Conservation (phyloP, 2,797 vertebrate species). For the Mormyrops boulengeri region DNA sequence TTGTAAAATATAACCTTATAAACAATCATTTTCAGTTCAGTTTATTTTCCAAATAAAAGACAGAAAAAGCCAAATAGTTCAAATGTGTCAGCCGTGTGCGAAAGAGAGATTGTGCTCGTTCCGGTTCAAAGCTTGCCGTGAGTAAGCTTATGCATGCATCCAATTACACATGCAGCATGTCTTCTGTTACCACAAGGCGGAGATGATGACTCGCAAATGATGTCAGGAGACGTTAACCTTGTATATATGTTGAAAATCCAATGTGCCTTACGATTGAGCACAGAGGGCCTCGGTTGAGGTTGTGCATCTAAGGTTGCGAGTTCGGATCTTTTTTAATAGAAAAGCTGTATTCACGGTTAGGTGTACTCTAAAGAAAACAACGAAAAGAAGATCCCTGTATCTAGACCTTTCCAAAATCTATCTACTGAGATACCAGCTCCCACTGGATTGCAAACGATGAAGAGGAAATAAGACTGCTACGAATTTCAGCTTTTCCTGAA, state of each 20-base stretch:
- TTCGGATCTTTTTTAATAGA: background rate
- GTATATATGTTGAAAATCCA: constrained; percentile 41
- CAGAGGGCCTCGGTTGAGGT: constrained; percentile 14
- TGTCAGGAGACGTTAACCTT: constrained; percentile 55
- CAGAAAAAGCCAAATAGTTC: background rate
- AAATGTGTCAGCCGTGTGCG: constrained; percentile 9
- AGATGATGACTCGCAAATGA: constrained; percentile 52
- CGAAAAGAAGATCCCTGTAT: background rate
- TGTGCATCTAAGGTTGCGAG: background rate
- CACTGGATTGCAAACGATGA: constrained; percentile 28
- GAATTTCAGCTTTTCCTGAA: background rate
- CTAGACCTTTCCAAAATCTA: background rate
- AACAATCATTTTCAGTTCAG: constrained; percentile 39
- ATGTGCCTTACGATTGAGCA: constrained; percentile 25
- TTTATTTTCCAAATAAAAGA: constrained; percentile 19
- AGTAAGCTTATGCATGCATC: constrained; percentile 33
- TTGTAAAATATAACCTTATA: constrained; percentile 13
- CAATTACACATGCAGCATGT: constrained; percentile 51
- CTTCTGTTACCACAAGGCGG: constrained; percentile 42
- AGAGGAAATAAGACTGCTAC: background rate
- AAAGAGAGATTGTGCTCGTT: constrained; percentile 1
- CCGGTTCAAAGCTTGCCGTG: constrained; percentile 13
- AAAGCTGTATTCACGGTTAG: background rate
- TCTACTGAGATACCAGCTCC: background rate
- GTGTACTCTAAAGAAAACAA: background rate